A percentile compares a stretch with the other conserved stretches of the same genome.
Conservation (phyloP, 2,888 invertebrate species). For the Camponotus fellah region DNA sequence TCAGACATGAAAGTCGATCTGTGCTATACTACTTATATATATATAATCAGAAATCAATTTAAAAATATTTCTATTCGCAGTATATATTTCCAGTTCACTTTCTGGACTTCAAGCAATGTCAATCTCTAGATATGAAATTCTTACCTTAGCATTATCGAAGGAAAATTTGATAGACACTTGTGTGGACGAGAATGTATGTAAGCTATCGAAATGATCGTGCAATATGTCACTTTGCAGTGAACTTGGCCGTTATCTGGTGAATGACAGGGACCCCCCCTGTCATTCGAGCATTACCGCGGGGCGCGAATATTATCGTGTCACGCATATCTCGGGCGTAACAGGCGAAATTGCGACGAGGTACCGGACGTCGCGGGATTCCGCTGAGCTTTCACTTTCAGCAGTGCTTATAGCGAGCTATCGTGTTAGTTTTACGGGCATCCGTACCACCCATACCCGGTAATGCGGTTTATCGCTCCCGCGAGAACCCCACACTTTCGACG, state of each 20-base stretch:
- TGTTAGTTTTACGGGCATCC: conserved; percentile 69
- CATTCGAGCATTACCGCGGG: conserved; percentile 25
- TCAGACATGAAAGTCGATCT: conserved; percentile 5
- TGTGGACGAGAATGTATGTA: neutral
- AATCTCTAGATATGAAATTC: neutral
- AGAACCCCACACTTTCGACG: conserved; percentile 54
- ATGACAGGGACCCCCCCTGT: neutral
- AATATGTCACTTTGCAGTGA: conserved; percentile 29
- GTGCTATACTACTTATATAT: neutral
- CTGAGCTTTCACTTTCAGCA: conserved; percentile 77
- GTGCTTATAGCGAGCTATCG: conserved; percentile 49
- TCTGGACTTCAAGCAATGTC: neutral
- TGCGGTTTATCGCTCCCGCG: conserved; percentile 70
- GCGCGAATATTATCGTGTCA: conserved; percentile 57
- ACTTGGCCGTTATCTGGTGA: conserved; percentile 35
- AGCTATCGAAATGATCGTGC: conserved; percentile 15
- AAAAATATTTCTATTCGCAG: neutral
- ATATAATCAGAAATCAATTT: neutral
- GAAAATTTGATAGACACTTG: neutral
- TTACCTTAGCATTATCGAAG: neutral
- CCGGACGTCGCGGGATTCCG: conserved; percentile 63
- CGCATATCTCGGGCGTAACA: conserved; percentile 40
- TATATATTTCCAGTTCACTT: neutral
- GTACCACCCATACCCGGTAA: conserved; percentile 61
- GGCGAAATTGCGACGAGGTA: conserved; percentile 41